Evolutionary conservation across 2,113 vertebrate genomes (phyloP).

Genomic region (Tachycineta bicolor): DNA sequence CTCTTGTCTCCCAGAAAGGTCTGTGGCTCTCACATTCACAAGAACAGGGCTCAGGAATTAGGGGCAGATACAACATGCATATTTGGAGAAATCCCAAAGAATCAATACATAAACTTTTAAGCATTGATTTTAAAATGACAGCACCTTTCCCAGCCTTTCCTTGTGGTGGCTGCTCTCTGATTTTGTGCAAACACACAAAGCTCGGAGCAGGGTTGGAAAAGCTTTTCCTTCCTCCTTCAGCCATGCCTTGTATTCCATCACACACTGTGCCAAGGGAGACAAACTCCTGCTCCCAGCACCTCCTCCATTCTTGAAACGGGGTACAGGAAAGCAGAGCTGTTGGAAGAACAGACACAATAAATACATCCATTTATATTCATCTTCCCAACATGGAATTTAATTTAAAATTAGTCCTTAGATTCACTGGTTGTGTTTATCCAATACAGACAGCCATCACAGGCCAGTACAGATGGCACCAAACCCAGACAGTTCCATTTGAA

Average conservation of each 20-base stretch:
- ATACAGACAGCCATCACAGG: neutral
- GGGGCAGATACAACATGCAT: accelerated
- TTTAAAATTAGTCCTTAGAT: neutral
- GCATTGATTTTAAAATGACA: neutral
- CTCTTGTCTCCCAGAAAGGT: neutral
- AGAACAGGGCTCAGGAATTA: neutral
- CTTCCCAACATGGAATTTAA: neutral
- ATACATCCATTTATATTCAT: neutral
- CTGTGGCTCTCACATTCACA: neutral
- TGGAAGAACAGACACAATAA: neutral
- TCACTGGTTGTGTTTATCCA: neutral
- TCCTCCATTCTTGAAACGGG: neutral
- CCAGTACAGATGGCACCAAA: neutral
- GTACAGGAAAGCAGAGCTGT: neutral
- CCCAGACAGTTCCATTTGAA: neutral
- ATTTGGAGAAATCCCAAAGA: neutral
- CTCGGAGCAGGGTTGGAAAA: neutral
- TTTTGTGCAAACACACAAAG: neutral
- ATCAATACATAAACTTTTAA: neutral
- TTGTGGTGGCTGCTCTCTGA: neutral
- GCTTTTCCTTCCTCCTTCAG: neutral
- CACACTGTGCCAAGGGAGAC: neutral
- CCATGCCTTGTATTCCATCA: neutral
- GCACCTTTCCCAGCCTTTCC: neutral
- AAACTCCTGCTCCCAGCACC: neutral